These are phyloP conservation scores for Dissostichus mawsoni DNA, from an alignment of 2,113 vertebrate species.

Conservation along the genomic window DNA sequence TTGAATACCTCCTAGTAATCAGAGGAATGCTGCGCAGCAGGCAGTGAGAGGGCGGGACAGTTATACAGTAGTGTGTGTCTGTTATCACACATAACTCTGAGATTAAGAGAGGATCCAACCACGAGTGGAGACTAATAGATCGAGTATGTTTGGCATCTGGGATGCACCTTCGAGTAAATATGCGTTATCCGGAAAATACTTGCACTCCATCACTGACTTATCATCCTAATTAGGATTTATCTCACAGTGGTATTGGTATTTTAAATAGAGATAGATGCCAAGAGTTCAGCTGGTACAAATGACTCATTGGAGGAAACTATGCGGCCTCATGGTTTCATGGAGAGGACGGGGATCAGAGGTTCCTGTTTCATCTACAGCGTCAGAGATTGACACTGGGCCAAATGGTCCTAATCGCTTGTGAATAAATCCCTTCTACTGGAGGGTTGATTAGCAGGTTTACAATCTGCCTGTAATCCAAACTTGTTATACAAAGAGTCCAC, in stretches of 20 bases:
- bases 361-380: constrained; percentile 14
- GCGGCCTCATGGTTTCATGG: constrained; percentile 7
- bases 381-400: constrained; percentile 29
- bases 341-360: constrained; percentile 41
- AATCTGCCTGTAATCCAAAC: constrained; percentile 31
- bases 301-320: constrained; percentile 9
- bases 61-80: not conserved
- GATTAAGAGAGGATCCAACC: constrained; percentile 32
- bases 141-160: constrained; percentile 43
- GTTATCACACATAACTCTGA: constrained; percentile 39
- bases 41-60: constrained; percentile 23
- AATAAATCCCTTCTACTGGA: constrained; percentile 36
- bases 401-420: constrained; percentile 35
- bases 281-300: constrained; percentile 27
- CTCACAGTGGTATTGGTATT: not conserved
- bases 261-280: not conserved
- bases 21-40: constrained; percentile 64
- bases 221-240: constrained; percentile 18
- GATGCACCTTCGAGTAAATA: constrained; percentile 19
- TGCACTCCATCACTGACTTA: not conserved
- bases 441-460: constrained; percentile 49
- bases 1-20: constrained; percentile 62
- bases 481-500: constrained; percentile 15
- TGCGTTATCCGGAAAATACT: constrained; percentile 4
- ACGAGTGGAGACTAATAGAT: constrained; percentile 19